phyloP scores from a whole-genome alignment of 2,888 invertebrate species.

The Brachypalpus laphriformis region DNA sequence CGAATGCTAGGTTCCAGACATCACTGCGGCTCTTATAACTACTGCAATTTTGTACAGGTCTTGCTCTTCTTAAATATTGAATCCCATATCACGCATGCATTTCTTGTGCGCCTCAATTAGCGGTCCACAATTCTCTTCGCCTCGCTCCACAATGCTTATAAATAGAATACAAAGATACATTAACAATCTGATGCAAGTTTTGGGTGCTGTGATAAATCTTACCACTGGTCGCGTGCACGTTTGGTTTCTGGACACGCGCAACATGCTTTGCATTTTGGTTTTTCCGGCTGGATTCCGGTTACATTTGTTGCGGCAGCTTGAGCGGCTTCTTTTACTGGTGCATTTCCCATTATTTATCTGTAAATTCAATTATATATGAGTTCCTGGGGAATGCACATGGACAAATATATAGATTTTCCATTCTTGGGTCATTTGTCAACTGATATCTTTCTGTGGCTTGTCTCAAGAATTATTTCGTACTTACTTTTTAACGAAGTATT shows the following conservation, averaged over 20 bases:
- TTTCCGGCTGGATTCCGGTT: conserved; percentile 83
- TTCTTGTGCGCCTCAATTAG: conserved; percentile 98
- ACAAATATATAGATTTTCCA: not conserved
- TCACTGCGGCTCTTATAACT: conserved; percentile 8
- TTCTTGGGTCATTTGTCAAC: not conserved
- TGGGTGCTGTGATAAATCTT: conserved; percentile 78
- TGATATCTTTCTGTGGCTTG: not conserved
- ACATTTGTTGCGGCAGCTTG: conserved; percentile 78
- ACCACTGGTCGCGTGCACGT: conserved; percentile 95
- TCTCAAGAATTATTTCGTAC: not conserved
- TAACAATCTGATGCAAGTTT: not conserved
- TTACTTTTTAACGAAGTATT: not conserved
- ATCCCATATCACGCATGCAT: conserved; percentile 98
- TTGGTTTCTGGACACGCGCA: conserved; percentile 99
- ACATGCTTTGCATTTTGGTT: conserved; percentile 95
- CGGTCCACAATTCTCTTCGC: conserved; percentile 94
- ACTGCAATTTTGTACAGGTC: not conserved
- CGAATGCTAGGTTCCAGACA: conserved; percentile 3
- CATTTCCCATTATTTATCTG: conserved; percentile 84
- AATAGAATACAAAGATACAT: conserved; percentile 68
- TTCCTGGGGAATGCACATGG: not conserved
- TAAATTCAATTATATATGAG: not conserved
- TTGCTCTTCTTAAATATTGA: conserved; percentile 89
- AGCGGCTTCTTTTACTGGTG: conserved; percentile 83
- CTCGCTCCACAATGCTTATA: conserved; percentile 94